These are phyloP conservation scores for Pyxicephalus adspersus DNA, from an alignment of 2,113 vertebrate genomes.

Conservation along the genomic window DNA sequence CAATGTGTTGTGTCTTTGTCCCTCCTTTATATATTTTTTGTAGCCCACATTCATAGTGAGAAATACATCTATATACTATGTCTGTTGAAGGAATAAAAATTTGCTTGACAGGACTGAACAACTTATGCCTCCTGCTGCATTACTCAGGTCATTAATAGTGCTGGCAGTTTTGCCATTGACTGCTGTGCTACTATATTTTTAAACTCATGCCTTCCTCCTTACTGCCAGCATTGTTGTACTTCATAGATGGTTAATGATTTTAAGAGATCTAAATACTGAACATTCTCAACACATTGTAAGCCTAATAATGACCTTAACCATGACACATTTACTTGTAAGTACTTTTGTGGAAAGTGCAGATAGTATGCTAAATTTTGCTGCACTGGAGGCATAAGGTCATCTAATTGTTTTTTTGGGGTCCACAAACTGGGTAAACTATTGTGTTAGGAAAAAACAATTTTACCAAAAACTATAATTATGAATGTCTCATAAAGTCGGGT, in stretches of 20 bases:
- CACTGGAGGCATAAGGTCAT: background rate
- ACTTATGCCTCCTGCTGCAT: slow-evolving; percentile 1
- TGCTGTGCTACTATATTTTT: slow-evolving; percentile 1
- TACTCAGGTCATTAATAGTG: slow-evolving; percentile 18
- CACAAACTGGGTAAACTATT: background rate
- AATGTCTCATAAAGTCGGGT: no score
- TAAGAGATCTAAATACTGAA: background rate
- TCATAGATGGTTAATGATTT: background rate
- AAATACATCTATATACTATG: background rate
- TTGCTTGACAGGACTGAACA: background rate
- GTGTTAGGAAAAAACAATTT: background rate
- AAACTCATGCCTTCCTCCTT: slow-evolving; percentile 5
- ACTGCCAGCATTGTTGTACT: slow-evolving; percentile 26
- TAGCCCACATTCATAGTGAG: background rate
- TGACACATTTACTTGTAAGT: no score
- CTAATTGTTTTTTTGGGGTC: background rate
- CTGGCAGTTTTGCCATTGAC: background rate
- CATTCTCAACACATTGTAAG: background rate
- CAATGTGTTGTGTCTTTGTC: background rate
- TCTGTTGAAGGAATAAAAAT: background rate
- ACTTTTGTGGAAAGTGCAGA: no score
- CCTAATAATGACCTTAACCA: no score
- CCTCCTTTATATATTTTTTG: background rate
- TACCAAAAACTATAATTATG: no score
- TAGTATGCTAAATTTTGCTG: no score